These are phyloP conservation scores for Pseudorectes ferrugineus DNA, from an alignment of 2,113 vertebrate genomes.

Conservation along the genomic window DNA sequence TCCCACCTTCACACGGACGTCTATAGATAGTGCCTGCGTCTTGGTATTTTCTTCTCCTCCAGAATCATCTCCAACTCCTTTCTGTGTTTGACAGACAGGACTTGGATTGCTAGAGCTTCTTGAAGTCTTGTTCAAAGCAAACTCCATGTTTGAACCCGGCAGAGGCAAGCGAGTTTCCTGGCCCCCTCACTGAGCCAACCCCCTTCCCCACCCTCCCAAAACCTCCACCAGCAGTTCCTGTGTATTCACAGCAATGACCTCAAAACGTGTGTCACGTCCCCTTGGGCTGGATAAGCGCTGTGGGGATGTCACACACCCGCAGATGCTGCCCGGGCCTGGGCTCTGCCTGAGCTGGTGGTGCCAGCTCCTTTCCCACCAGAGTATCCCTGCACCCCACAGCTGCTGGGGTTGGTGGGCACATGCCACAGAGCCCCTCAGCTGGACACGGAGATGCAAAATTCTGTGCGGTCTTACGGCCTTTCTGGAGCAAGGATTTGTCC, in stretches of 20 bases:
- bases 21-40: conserved; percentile 44
- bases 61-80: conserved; percentile 17
- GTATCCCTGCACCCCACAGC: neutral
- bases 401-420: fast-evolving
- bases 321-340: neutral
- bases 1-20: conserved; percentile 55
- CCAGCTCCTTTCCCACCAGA: fast-evolving
- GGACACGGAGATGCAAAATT: fast-evolving
- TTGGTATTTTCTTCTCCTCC: conserved; percentile 52
- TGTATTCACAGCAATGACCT: neutral
- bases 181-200: neutral
- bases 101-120: neutral
- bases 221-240: fast-evolving
- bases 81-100: conserved; percentile 34
- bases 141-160: neutral
- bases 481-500: neutral
- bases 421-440: neutral
- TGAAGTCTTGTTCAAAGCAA: neutral
- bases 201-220: neutral
- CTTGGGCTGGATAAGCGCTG: fast-evolving
- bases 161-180: neutral
- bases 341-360: neutral
- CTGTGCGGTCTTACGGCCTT: neutral
- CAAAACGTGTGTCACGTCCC: fast-evolving
- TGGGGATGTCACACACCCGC: fast-evolving